Evolutionary conservation across 2,113 vertebrate species (phyloP).

Genomic region (Malurus cyaneus): DNA sequence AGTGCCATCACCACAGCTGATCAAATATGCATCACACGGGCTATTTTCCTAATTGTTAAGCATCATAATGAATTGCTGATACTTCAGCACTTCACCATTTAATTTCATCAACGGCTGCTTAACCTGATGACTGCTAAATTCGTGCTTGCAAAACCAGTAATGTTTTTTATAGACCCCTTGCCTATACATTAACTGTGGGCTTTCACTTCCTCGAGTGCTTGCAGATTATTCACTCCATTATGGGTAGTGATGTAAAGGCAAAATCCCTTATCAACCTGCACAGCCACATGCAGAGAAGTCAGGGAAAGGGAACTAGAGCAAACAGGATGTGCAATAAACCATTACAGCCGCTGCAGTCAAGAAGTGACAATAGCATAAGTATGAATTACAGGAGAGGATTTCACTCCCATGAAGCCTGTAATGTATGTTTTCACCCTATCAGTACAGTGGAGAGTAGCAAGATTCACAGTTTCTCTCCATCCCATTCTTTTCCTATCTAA

Average conservation of each 20-base stretch:
- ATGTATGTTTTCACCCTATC: not conserved
- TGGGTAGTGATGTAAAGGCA: not conserved
- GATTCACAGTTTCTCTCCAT: not conserved
- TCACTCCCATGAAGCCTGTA: not conserved
- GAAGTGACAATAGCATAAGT: not conserved
- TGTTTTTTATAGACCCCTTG: not conserved
- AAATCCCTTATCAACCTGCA: not conserved
- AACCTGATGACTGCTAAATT: not conserved
- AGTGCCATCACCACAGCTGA: not conserved
- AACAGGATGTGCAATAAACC: not conserved
- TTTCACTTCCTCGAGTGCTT: not conserved
- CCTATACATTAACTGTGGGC: not conserved
- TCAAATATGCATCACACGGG: not conserved
- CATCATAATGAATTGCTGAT: not conserved
- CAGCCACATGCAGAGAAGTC: not conserved
- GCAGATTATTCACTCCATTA: not conserved
- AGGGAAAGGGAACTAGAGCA: not conserved
- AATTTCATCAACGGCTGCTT: not conserved
- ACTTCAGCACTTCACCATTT: not conserved
- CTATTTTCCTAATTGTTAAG: not conserved
- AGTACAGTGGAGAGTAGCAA: not conserved
- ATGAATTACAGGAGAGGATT: not conserved
- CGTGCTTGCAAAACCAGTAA: not conserved
- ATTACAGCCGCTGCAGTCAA: not conserved
- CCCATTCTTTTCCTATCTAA: not conserved